Base-by-base conservation (phyloP, 1,140 invertebrate genomes). In the Anthonomus grandis region DNA sequence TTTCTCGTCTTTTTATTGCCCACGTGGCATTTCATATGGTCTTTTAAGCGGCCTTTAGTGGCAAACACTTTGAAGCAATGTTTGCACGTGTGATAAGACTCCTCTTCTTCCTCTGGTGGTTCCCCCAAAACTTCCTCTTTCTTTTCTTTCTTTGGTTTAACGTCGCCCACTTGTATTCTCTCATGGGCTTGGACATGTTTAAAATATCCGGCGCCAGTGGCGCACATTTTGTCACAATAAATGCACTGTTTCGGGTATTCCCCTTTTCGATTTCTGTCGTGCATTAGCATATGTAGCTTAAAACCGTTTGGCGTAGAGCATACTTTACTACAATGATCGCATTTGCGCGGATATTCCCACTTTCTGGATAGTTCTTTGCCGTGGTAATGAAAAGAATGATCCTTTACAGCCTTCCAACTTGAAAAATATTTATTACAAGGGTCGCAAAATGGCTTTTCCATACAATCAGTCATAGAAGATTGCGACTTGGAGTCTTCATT, bases 11-110 rank as follows among this genome's bases (percentile, higher is more conserved):
- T 55, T 46, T 55, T 55, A 0, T 15, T 23, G 13, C 12, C 13
- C 10, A 3, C 15, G 22, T 71, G 70, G 22, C 46, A 62, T 54
- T 70, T 70, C 63, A 70, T 64, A 34, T 71, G 70, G 19, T 62
- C 65, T 34, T 65, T 67, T 21, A 71, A 53, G 31, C 68, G 69
- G 41, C 63, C 64, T 23, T 65, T 65, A 10, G 41, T 63, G 3
- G 62, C 64, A 36, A 71, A 71, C 2, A 71, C 70, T 52, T 71
- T 71, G 51, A 71, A 71, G 45, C 70, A 71, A 19, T 50, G 45
- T 47, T 71, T 71, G 53, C 70, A 71, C 1, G 68, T 71, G 41
- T 65, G 60, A 47, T 71, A 71, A 6, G 64, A 65, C 44, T 70
- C 69, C 15, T 63, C 64, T 9, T 64, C 63, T 3, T 47, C 55